These are phyloP conservation scores for Allobates femoralis DNA, from an alignment of 2,797 vertebrate species.

Conservation along the genomic window DNA sequence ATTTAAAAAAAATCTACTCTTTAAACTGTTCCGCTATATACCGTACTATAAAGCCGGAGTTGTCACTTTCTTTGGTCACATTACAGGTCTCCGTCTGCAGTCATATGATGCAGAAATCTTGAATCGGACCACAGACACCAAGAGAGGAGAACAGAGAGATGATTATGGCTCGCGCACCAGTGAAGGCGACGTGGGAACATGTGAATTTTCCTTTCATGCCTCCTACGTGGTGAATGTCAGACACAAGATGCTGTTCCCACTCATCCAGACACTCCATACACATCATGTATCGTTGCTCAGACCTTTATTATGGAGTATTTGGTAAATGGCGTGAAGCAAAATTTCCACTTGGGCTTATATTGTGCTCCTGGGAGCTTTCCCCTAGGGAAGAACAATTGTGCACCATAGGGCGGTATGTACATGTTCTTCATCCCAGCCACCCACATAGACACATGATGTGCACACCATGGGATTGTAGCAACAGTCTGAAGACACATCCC, in stretches of 20 bases:
- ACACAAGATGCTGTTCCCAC: slow-evolving; percentile 50
- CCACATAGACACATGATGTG: slow-evolving; percentile 22
- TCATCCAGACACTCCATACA: slow-evolving; percentile 29
- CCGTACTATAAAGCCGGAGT: neutral
- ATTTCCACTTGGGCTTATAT: neutral
- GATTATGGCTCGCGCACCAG: slow-evolving; percentile 18
- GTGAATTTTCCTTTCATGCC: slow-evolving; percentile 41
- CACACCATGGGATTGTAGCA: slow-evolving; percentile 55
- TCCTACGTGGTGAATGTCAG: slow-evolving; percentile 44
- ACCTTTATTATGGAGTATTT: neutral
- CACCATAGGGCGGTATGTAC: neutral
- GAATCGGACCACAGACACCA: neutral
- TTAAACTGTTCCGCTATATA: neutral
- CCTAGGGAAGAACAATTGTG: neutral
- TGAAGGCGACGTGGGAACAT: slow-evolving; percentile 41
- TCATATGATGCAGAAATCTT: neutral
- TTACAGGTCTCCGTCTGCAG: neutral
- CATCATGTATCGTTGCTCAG: slow-evolving; percentile 8
- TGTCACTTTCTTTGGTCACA: neutral
- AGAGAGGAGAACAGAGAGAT: slow-evolving; percentile 18
- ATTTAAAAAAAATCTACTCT: too few relatives aligned
- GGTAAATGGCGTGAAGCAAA: neutral
- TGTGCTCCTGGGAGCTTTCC: neutral
- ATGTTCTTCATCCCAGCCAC: slow-evolving; percentile 19
- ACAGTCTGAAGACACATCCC: slow-evolving; percentile 57